Percentiles rank a stretch among this genome's conserved stretches.
Evolutionary conservation across 2,797 vertebrate genomes (phyloP).

Genomic region (Gallinago nigripennis): DNA sequence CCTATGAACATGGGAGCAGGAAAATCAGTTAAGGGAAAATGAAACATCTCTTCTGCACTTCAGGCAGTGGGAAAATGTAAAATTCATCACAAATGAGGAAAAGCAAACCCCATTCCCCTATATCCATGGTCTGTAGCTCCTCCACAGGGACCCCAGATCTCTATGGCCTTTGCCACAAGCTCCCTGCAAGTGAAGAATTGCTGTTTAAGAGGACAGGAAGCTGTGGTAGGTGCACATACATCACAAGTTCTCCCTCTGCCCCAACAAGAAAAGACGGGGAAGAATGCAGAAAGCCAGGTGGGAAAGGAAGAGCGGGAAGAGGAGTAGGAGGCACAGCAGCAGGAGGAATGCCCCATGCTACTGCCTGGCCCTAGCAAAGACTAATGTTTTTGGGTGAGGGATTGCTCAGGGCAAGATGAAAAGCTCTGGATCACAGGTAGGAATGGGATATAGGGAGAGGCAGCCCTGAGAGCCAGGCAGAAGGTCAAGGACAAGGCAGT

Average conservation of each 20-base stretch:
- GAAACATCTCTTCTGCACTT: background rate
- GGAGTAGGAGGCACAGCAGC: background rate
- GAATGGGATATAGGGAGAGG: background rate
- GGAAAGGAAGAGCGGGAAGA: background rate
- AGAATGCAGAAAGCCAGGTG: background rate
- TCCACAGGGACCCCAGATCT: background rate
- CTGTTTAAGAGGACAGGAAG: background rate
- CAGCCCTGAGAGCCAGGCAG: background rate
- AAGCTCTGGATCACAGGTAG: background rate
- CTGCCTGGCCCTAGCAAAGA: background rate
- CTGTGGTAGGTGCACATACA: background rate
- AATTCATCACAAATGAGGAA: background rate
- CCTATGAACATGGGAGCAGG: background rate
- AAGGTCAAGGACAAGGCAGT: rapidly evolving
- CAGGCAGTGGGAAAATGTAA: background rate
- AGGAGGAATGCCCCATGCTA: background rate
- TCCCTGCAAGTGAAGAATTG: background rate
- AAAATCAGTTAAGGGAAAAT: background rate
- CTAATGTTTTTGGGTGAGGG: background rate
- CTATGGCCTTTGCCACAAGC: rapidly evolving
- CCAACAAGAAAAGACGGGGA: background rate
- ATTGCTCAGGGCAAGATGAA: background rate
- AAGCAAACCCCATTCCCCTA: background rate
- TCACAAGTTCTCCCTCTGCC: background rate
- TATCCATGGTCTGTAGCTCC: background rate